These are phyloP conservation scores for Pithys albifrons DNA, from an alignment of 2,113 vertebrate genomes.

Conservation along the genomic window DNA sequence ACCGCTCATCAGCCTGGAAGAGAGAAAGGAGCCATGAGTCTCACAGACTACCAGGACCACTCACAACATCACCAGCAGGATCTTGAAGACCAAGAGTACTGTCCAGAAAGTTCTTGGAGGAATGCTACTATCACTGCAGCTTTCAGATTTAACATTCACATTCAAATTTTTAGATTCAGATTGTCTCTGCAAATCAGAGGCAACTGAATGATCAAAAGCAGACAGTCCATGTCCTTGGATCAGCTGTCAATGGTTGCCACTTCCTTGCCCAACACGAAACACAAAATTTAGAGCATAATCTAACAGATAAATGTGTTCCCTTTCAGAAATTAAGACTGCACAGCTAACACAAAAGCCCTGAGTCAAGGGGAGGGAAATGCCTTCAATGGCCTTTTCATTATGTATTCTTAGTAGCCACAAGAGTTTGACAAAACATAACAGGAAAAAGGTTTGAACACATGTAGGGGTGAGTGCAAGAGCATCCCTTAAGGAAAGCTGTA, in stretches of 20 bases:
- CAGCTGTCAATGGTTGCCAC: not conserved
- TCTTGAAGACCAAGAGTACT: not conserved
- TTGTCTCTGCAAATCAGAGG: not conserved
- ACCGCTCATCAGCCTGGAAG: slow-evolving; percentile 83
- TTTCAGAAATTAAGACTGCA: not conserved
- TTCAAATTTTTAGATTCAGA: not conserved
- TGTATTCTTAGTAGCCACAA: not conserved
- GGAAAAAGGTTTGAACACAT: not conserved
- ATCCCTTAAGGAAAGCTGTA: too few relatives aligned
- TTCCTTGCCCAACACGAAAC: not conserved
- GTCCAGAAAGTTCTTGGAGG: not conserved
- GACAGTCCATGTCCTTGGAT: not conserved
- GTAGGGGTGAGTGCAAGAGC: too few relatives aligned
- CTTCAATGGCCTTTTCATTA: not conserved
- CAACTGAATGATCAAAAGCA: not conserved
- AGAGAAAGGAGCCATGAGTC: not conserved
- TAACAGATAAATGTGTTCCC: not conserved
- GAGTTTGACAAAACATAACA: not conserved
- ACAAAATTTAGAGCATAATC: not conserved
- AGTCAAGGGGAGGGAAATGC: not conserved
- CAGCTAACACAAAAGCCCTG: not conserved
- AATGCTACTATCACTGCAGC: not conserved
- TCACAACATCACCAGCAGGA: not conserved
- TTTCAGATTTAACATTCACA: not conserved
- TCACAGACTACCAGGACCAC: not conserved